These are phyloP conservation scores for Brachionus manjavacas DNA, from an alignment of 1,140 invertebrate species.

Conservation along the genomic window DNA sequence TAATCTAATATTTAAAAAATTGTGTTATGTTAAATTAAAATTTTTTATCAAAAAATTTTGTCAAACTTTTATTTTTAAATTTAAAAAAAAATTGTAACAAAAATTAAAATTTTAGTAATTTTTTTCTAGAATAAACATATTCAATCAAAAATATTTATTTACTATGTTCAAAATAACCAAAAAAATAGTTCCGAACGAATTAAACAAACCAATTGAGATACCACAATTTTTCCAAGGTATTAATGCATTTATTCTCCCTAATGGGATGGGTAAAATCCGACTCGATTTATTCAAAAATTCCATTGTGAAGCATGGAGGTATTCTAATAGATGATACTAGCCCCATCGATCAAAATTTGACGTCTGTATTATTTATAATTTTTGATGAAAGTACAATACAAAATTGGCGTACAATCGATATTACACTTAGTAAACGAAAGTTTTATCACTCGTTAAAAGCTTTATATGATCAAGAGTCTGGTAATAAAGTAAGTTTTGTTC, in stretches of 20 bases:
- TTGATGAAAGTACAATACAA: constrained; percentile 43
- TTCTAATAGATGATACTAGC: constrained; percentile 42
- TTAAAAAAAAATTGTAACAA: neutral
- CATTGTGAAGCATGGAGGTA: constrained; percentile 49
- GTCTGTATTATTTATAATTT: neutral
- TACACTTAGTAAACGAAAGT: constrained; percentile 45
- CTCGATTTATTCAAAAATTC: constrained; percentile 50
- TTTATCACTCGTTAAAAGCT: constrained; percentile 48
- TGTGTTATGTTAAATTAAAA: constrained; percentile 16
- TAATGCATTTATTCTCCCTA: constrained; percentile 29
- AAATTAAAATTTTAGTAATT: neutral
- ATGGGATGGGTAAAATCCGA: constrained; percentile 53
- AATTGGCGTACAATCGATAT: constrained; percentile 49
- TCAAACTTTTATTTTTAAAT: constrained; percentile 3
- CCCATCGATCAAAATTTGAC: neutral
- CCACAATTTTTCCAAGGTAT: neutral
- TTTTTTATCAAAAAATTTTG: neutral
- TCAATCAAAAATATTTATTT: neutral
- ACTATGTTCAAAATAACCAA: constrained; percentile 8
- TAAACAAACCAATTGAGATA: neutral
- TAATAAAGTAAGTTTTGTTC: constrained; percentile 47
- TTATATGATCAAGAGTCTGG: constrained; percentile 44
- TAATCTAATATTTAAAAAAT: neutral
- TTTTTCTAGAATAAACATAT: neutral
- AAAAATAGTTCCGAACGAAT: neutral